Evolutionary conservation across 2,797 vertebrate genomes (phyloP).

Genomic region (Perodicticus potto): DNA sequence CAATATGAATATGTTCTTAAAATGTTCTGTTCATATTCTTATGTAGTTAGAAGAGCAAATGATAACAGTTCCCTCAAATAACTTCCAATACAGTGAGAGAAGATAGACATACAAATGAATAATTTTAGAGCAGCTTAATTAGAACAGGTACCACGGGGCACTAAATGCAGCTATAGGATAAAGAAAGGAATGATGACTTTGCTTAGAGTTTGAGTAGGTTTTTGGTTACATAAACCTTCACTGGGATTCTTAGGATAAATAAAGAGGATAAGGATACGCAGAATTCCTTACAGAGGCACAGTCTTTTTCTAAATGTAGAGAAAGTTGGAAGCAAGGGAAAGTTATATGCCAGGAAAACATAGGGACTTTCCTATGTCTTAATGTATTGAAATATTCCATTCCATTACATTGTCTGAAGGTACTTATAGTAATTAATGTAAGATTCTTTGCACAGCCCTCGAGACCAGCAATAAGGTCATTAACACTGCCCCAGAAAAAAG

Average conservation of each 20-base stretch:
- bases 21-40: neutral
- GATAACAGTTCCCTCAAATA: neutral
- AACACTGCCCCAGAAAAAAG: neutral
- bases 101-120: neutral
- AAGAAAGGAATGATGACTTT: neutral
- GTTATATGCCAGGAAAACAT: neutral
- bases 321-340: neutral
- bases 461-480: neutral
- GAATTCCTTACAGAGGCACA: neutral
- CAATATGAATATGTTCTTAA: neutral
- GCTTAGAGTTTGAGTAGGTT: neutral
- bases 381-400: neutral
- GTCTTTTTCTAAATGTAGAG: neutral
- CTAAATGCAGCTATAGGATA: neutral
- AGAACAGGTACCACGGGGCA: neutral
- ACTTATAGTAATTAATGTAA: neutral
- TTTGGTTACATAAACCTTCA: neutral
- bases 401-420: neutral
- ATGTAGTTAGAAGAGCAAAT: neutral
- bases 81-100: neutral
- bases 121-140: neutral
- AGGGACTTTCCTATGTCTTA: neutral
- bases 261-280: neutral
- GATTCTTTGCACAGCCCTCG: neutral
- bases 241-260: neutral